Evolutionary conservation across 2,113 vertebrate genomes (phyloP).

Genomic region (Osmerus mordax): DNA sequence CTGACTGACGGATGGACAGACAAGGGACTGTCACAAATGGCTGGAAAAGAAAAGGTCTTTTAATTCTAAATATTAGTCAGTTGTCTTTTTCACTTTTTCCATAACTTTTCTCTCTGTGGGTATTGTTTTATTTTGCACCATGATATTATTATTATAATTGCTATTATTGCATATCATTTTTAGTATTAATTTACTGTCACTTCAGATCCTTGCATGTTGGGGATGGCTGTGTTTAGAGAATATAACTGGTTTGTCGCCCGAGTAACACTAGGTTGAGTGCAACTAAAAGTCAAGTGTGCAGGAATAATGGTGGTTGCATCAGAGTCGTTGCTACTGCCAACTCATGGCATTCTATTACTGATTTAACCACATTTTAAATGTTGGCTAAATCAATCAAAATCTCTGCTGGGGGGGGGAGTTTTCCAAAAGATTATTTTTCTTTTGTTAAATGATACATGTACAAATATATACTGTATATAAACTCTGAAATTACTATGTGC

Average conservation of each 20-base stretch:
- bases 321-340: neutral
- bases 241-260: neutral
- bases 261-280: conserved; percentile 1
- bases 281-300: neutral
- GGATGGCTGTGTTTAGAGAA: neutral
- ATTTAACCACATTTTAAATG: neutral
- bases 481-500: conserved; percentile 19
- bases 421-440: neutral
- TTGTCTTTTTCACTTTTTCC: conserved; percentile 10
- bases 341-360: neutral
- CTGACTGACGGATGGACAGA: conserved; percentile 6
- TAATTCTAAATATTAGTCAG: neutral
- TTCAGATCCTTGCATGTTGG: conserved; percentile 6
- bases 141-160: conserved; percentile 32
- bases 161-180: conserved; percentile 15
- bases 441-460: conserved; percentile 26
- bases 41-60: conserved; percentile 8
- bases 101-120: neutral
- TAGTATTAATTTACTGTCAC: neutral
- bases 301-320: neutral
- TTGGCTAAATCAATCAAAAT: conserved; percentile 4
- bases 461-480: conserved; percentile 38
- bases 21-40: neutral
- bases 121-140: conserved; percentile 26
- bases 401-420: neutral